These are phyloP conservation scores for Prietella phreatophila DNA, from an alignment of 2,113 vertebrate genomes.

Conservation along the genomic window DNA sequence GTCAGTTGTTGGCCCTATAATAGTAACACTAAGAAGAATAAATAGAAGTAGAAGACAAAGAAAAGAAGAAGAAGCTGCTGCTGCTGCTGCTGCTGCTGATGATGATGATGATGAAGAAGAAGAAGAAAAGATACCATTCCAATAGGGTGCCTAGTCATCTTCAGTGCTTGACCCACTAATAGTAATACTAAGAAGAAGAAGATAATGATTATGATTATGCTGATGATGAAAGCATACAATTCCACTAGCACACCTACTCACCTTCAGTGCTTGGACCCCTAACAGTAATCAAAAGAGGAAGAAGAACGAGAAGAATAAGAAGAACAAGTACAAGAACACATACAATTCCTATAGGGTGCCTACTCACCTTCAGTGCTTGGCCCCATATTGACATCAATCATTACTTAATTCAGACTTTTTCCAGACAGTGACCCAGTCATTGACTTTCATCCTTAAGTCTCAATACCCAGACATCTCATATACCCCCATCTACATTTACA, in stretches of 20 bases:
- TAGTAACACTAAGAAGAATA: no score
- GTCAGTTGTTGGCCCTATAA: no score
- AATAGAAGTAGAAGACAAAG: not conserved
- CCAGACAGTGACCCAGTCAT: not conserved
- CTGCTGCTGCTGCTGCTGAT: no score
- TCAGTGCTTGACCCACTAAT: no score
- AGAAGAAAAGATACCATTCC: not conserved
- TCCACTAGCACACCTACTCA: not conserved
- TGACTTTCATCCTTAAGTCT: not conserved
- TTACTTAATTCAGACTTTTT: not conserved
- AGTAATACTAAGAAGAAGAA: no score
- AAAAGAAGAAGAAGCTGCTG: not conserved
- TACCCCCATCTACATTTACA: not conserved
- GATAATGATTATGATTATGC: no score
- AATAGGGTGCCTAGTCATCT: no score
- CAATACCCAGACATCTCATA: not conserved
- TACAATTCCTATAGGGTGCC: not conserved
- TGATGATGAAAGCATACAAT: no score
- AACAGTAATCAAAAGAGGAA: no score
- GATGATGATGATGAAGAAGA: not conserved
- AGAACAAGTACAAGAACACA: not conserved
- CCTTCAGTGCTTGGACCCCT: not conserved
- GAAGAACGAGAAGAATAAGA: not conserved
- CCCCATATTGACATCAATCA: not conserved
- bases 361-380: not conserved